Percentiles rank a stretch among this genome's conserved stretches.
Evolutionary conservation across 2,113 vertebrate species (phyloP).

Genomic region (Cephalopholis sonnerati): DNA sequence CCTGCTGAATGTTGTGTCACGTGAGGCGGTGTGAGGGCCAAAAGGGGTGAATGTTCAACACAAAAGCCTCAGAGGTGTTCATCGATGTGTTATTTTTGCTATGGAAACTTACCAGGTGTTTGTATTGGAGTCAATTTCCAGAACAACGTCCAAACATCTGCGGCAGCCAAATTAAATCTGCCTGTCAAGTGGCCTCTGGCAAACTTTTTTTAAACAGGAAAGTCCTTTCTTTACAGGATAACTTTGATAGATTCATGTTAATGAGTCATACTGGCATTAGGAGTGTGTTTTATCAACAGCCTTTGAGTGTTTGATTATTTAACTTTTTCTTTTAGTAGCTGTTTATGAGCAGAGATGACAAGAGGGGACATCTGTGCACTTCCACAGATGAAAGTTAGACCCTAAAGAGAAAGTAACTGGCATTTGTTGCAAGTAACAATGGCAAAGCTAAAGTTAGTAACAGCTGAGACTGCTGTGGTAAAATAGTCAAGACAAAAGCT

Average conservation of each 20-base stretch:
- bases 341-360: slow-evolving; percentile 15
- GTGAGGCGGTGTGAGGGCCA: slow-evolving; percentile 11
- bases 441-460: slow-evolving; percentile 82
- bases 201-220: background rate
- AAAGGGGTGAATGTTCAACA: background rate
- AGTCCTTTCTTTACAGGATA: background rate
- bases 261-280: background rate
- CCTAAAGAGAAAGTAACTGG: slow-evolving; percentile 52
- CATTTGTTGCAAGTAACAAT: slow-evolving; percentile 79
- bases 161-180: background rate
- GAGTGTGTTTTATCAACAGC: background rate
- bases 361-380: background rate
- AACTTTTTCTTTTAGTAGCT: slow-evolving; percentile 13
- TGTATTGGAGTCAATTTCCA: slow-evolving; percentile 37
- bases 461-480: slow-evolving; percentile 67
- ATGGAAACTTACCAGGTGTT: slow-evolving; percentile 37
- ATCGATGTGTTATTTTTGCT: slow-evolving; percentile 1
- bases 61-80: slow-evolving; percentile 23
- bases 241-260: background rate
- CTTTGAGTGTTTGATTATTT: background rate
- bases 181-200: background rate
- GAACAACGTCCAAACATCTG: slow-evolving; percentile 9
- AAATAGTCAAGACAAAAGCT: slow-evolving; percentile 53
- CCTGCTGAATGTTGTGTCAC: slow-evolving; percentile 1
- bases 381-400: slow-evolving; percentile 37